Evolutionary conservation across 1,140 invertebrate genomes (phyloP).

Genomic region (Drosophila varians): DNA sequence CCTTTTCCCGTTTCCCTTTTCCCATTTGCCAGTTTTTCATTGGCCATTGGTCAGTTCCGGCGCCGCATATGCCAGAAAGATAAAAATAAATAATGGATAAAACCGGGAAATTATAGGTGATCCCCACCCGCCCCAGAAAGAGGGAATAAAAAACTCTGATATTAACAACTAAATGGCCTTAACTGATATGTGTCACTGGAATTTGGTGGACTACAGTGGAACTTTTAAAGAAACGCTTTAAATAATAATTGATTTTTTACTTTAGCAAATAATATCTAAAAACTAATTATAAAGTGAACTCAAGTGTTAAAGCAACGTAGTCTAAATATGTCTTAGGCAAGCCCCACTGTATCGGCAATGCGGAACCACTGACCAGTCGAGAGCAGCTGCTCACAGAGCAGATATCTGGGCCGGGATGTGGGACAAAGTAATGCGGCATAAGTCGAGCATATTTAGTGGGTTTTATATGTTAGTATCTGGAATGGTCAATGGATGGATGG

Average conservation of each 20-base stretch:
- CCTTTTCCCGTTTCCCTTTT: neutral
- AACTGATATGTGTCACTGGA: conserved; percentile 46
- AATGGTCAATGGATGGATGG: neutral
- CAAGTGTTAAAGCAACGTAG: too few relatives aligned
- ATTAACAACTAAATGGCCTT: conserved; percentile 60
- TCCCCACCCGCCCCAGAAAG: neutral
- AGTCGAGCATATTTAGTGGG: conserved; percentile 76
- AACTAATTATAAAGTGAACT: too few relatives aligned
- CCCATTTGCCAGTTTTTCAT: neutral
- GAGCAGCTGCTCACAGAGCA: conserved; percentile 33
- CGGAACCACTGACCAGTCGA: conserved; percentile 40
- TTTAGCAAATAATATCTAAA: too few relatives aligned
- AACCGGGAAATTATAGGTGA: conserved; percentile 28
- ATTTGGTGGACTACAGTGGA: neutral
- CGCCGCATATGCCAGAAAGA: conserved; percentile 66
- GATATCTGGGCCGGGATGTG: conserved; percentile 28
- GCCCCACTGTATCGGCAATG: conserved; percentile 37
- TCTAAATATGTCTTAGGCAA: neutral
- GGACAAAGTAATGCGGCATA: conserved; percentile 68
- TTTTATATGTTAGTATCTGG: conserved; percentile 56
- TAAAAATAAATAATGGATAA: conserved; percentile 31
- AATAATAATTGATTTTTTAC: too few relatives aligned
- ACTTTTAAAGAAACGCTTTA: too few relatives aligned
- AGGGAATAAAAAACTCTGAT: conserved; percentile 1
- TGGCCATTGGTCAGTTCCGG: conserved; percentile 66